Evolutionary conservation across 2,113 vertebrate genomes (phyloP), one percentile per base, ranked within the genome.

Genomic region (Argyrosomus japonicus): DNA sequence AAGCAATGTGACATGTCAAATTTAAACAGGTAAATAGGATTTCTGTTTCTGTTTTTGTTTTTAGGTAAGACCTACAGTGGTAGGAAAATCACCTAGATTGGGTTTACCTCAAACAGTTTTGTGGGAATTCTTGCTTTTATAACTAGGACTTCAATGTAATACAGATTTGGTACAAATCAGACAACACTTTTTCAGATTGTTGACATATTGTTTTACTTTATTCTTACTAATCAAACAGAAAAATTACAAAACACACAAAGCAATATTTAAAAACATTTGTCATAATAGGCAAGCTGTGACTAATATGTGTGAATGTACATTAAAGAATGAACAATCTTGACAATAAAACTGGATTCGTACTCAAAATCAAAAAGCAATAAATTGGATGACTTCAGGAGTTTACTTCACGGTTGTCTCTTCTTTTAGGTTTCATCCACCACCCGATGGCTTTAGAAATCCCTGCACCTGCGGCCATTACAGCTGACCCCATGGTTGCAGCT

Each of bases 401-500:
- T 51, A 8, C 50, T 51, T 47, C 36, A 40, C 7, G 36, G 8
- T 40, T 45, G 19, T 69, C 48, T 5, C 29, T 4, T 73, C 1
- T 53, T 74, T 62, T 71, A 6, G 80, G 77, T 43, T 32, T 77
- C 9, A 63, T 12, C 85, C 72, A 89, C 67, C 48, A 11, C 12
- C 69, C 57, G 0, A 79, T 0, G 5, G 1, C 4, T 62, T 75
- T 72, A 23, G 58, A 17, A 58, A 75, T 11, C 1, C 10, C 57
- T 62, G 13, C 76, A 53, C 48, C 56, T 54, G 32, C 51, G 0
- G 48, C 0, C 54, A 68, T 32, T 13, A 77, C 1, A 0, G 50
- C 0, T 4, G 70, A 3, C 2, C 1, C 7, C 2, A 64, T 3
- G 5, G 32, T 0, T 0, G 1, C 2, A 0, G 12, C 19, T 21